Evolutionary conservation across 2,113 vertebrate species (phyloP).

Genomic region (Nanorana parkeri): DNA sequence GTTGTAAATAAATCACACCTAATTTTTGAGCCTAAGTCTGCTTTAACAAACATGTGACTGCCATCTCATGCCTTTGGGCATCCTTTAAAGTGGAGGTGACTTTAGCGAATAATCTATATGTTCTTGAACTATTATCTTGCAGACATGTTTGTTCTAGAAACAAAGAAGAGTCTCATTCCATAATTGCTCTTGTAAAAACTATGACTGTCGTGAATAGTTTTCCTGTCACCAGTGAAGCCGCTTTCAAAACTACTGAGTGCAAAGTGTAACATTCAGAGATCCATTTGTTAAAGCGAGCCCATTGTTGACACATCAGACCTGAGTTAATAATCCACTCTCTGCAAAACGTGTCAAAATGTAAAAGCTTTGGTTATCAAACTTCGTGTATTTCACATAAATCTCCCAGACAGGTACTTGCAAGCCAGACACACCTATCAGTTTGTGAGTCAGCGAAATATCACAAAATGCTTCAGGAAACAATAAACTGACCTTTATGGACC

Average conservation of each 20-base stretch:
- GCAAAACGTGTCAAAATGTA: constrained; percentile 15
- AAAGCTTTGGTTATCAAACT: constrained; percentile 32
- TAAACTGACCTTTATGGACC: not conserved
- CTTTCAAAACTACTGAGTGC: not conserved
- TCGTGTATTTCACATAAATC: not conserved
- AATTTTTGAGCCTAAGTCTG: no score
- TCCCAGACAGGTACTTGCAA: not conserved
- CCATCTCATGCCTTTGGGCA: no score
- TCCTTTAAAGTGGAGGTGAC: not conserved
- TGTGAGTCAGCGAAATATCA: not conserved
- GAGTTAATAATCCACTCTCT: constrained; percentile 31
- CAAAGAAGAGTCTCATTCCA: not conserved
- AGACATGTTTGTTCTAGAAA: not conserved
- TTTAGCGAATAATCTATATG: not conserved
- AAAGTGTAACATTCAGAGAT: not conserved
- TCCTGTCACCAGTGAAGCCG: not conserved
- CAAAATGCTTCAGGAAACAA: not conserved
- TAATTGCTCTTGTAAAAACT: not conserved
- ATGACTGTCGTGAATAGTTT: not conserved
- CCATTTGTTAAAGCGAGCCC: not conserved
- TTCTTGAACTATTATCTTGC: not conserved
- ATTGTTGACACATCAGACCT: constrained; percentile 24
- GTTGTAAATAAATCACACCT: no score
- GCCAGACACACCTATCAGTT: constrained; percentile 10
- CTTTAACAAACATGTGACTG: no score